These are phyloP conservation scores for Tetranychus urticae DNA, from an alignment of 1,140 invertebrate genomes.

Conservation along the genomic window DNA sequence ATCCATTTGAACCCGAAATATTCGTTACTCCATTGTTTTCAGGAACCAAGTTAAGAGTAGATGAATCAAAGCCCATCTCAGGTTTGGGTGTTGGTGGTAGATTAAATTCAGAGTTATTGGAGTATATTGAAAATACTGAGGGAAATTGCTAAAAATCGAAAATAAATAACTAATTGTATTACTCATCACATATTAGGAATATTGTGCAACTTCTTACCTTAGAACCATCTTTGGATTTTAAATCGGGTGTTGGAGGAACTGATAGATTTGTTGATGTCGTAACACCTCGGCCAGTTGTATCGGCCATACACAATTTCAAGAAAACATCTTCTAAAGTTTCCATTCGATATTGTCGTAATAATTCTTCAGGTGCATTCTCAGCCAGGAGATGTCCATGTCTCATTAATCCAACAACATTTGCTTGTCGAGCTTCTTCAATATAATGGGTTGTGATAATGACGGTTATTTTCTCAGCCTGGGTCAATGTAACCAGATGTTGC, in stretches of 20 bases:
- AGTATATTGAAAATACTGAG: slow-evolving; percentile 7
- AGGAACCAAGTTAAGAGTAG: not conserved
- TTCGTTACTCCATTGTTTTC: no score
- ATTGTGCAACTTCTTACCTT: not conserved
- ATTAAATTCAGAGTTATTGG: not conserved
- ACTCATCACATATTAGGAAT: not conserved
- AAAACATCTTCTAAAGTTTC: slow-evolving; percentile 77
- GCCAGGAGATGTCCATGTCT: slow-evolving; percentile 65
- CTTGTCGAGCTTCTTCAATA: slow-evolving; percentile 71
- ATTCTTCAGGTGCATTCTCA: slow-evolving; percentile 62
- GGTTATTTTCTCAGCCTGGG: slow-evolving; percentile 51
- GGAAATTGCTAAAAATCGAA: not conserved
- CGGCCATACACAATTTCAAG: slow-evolving; percentile 55
- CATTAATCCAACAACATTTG: slow-evolving; percentile 76
- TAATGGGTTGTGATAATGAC: slow-evolving; percentile 86
- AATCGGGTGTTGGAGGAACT: not conserved
- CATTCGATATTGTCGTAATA: slow-evolving; percentile 56
- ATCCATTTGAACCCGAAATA: no score
- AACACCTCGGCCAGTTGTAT: slow-evolving; percentile 9
- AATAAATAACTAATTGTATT: no score
- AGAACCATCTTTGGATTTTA: not conserved
- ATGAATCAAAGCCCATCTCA: not conserved
- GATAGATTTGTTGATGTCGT: no score
- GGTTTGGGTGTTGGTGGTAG: not conserved
- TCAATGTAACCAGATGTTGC: slow-evolving; percentile 64